phyloP scores from a whole-genome alignment of 2,888 invertebrate genomes.

The Pherbina coryleti region DNA sequence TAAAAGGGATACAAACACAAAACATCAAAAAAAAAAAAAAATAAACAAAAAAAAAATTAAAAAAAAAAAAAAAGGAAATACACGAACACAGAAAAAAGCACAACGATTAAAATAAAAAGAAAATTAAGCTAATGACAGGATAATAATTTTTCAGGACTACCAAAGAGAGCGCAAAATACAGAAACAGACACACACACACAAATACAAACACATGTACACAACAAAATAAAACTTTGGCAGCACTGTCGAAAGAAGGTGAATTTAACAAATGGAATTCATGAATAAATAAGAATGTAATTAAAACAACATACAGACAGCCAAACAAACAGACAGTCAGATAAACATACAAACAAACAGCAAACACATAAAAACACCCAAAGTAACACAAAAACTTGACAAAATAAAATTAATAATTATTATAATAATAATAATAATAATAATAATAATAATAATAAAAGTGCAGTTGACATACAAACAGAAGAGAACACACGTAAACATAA shows the following conservation, averaged over 20 bases:
- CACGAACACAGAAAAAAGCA: not conserved
- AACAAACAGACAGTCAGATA: not conserved
- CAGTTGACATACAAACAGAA: not conserved
- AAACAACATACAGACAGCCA: not conserved
- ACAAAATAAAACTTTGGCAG: not conserved
- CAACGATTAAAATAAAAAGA: not conserved
- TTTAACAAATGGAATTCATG: conserved; percentile 19
- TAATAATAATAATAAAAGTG: no score
- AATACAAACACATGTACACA: not conserved
- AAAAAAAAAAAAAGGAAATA: not conserved
- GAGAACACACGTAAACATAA: not conserved
- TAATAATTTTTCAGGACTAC: conserved; percentile 13
- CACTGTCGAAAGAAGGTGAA: not conserved
- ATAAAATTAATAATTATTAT: not conserved
- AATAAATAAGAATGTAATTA: conserved; percentile 20
- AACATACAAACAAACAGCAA: not conserved
- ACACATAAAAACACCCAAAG: not conserved
- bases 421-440: not conserved
- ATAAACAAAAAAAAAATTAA: not conserved
- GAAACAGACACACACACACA: not conserved
- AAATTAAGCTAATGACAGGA: conserved; percentile 13
- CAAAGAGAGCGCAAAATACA: not conserved
- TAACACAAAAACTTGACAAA: not conserved
- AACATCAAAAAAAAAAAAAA: not conserved
- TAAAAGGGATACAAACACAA: not conserved